Base-by-base conservation (phyloP, 2,113 vertebrate species). In the Carettochelys insculpta region DNA sequence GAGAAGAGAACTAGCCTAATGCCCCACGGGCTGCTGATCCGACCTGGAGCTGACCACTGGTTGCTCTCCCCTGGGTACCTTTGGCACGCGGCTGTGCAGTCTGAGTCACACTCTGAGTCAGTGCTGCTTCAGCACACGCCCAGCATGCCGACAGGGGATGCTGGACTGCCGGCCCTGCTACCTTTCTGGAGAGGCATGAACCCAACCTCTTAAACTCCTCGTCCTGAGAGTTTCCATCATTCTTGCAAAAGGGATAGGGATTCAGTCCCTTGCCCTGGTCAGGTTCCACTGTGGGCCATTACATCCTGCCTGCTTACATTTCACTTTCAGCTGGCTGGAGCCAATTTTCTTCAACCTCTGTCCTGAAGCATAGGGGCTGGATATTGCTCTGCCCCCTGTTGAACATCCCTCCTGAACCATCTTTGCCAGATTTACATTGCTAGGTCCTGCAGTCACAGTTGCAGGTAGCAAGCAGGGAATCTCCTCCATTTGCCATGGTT, bases 361-460 rank as follows among this genome's bases (percentile, higher is more conserved):
- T n/a, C 22, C 58, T 54, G 47, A 80, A 82, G 58, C 53, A 6
- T 19, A 24, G 52, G 52, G 68, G 81, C 54, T 11, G 53, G 1
- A n/a, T n/a, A n/a, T n/a, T n/a, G n/a, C 4, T 41, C 71, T 88
- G 47, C 52, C 1, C 41, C 53, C 54, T 0, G 0, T 56, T 58
- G 68, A 43, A 34, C 11, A 56, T 1, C 0, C 24, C 71, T 11
- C n/a, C 8, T 51, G 58, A 48, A 43, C 47, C 34, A 5, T 13
- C 38, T 6, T 0, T 10, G 16, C 38, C 34, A 88, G 12, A 90
- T 68, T 34, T 51, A 14, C 80, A 3, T 48, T 77, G 12, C 43
- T 29, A 34, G 81, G 29, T 31, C 31, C 19, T 77, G 31, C 48
- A 31, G 3, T n/a, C 6, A 29, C 31, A 77, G 76, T n/a, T 65